Evolutionary conservation across 2,888 invertebrate species (phyloP).

Genomic region (Hymenopus coronatus): DNA sequence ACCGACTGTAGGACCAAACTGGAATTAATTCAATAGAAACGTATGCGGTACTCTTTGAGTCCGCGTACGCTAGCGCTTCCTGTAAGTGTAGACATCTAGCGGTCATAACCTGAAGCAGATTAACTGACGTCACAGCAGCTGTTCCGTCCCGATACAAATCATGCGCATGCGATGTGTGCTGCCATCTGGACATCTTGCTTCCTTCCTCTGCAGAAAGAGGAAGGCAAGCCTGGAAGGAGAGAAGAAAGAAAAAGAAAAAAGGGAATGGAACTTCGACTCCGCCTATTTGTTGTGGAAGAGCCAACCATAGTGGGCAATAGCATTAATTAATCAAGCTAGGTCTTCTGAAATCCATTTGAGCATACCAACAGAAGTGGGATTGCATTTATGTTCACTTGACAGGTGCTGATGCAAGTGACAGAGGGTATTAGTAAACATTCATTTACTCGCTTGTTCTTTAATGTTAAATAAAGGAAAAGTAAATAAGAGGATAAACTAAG

Average conservation of each 20-base stretch:
- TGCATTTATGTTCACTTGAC: not conserved
- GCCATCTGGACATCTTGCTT: not conserved
- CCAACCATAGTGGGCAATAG: not conserved
- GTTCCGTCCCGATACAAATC: not conserved
- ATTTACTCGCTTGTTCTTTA: not conserved
- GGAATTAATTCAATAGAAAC: too few species aligned
- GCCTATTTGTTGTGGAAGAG: not conserved
- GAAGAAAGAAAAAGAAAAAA: not conserved
- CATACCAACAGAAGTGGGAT: not conserved
- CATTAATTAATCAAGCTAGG: not conserved
- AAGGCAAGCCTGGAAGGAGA: not conserved
- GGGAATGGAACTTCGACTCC: not conserved
- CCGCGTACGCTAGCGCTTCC: not conserved
- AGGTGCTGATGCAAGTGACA: not conserved
- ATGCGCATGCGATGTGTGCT: constrained; percentile 1
- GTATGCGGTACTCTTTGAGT: not conserved
- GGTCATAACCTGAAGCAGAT: not conserved
- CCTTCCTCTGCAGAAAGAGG: not conserved
- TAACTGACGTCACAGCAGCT: constrained; percentile 5
- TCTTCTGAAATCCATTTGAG: not conserved
- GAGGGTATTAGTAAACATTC: not conserved
- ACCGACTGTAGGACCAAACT: too few species aligned
- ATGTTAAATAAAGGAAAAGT: not conserved
- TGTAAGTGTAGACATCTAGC: not conserved
- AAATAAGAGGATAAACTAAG: not conserved